phyloP scores from a whole-genome alignment of 2,888 invertebrate genomes.

The Ophion obscuratus region DNA sequence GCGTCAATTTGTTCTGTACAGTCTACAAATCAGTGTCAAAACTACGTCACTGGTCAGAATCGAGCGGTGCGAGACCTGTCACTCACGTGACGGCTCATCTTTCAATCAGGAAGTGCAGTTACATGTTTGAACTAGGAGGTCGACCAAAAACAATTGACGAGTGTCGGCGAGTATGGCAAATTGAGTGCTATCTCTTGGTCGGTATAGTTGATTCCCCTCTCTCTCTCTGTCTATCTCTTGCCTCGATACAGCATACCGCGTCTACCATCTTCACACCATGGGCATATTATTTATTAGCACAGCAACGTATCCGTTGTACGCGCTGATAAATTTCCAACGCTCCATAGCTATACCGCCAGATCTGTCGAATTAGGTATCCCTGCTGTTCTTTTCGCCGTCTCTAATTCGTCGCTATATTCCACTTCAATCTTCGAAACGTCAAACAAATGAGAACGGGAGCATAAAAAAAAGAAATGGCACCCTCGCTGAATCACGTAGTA shows the following conservation, averaged over 20 bases:
- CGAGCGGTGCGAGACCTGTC: background rate
- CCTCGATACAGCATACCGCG: conserved; percentile 1
- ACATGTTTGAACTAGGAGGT: conserved; percentile 1
- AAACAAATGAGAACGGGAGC: conserved; percentile 1
- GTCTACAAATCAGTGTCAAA: too few relatives aligned
- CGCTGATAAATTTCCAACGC: conserved; percentile 15
- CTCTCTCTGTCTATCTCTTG: too few relatives aligned
- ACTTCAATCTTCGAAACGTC: conserved; percentile 40
- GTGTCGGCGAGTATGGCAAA: conserved; percentile 17
- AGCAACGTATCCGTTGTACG: background rate
- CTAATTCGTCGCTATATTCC: conserved; percentile 23
- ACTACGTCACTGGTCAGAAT: too few relatives aligned
- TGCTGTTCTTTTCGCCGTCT: conserved; percentile 19
- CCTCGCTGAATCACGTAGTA: conserved; percentile 20
- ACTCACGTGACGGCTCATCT: conserved; percentile 18
- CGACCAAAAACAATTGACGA: conserved; percentile 26
- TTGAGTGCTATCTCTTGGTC: conserved; percentile 23
- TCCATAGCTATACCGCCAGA: background rate
- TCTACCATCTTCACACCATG: conserved; percentile 7
- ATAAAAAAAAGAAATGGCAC: conserved; percentile 31
- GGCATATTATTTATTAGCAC: conserved; percentile 10
- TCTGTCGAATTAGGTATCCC: conserved; percentile 7
- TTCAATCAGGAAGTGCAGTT: conserved; percentile 44
- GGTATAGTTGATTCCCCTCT: conserved; percentile 11
- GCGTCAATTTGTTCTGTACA: too few relatives aligned